Conservation (phyloP, 2,888 invertebrate genomes). For the Pinctada fucata region DNA sequence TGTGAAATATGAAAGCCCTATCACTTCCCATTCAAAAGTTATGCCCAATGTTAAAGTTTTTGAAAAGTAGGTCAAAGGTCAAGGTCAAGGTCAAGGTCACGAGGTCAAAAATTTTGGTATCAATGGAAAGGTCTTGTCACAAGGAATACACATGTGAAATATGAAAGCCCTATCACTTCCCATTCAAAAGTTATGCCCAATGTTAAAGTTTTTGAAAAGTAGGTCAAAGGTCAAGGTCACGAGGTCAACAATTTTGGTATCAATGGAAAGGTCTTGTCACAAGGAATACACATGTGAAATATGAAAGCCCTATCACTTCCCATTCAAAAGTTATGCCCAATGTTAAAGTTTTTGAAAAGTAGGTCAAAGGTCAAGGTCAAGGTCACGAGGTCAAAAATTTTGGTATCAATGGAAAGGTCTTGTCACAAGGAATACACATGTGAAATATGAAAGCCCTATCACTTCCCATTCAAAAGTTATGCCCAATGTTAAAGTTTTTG, state of each 20-base stretch:
- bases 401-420: background rate
- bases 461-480: background rate
- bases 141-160: too few relatives aligned
- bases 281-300: background rate
- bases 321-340: background rate
- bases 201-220: too few relatives aligned
- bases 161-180: too few relatives aligned
- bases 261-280: background rate
- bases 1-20: too few relatives aligned
- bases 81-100: too few relatives aligned
- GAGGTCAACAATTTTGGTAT: background rate
- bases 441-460: background rate
- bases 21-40: too few relatives aligned
- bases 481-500: background rate
- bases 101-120: too few relatives aligned
- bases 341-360: background rate
- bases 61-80: too few relatives aligned
- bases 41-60: too few relatives aligned
- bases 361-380: background rate
- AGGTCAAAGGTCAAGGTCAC: background rate
- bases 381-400: background rate
- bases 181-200: too few relatives aligned
- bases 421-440: background rate
- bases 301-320: background rate
- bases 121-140: too few relatives aligned